Evolutionary conservation across 2,888 invertebrate species (phyloP), one percentile per base, ranked within the genome.

Genomic region (Drosophila hamatofila): DNA sequence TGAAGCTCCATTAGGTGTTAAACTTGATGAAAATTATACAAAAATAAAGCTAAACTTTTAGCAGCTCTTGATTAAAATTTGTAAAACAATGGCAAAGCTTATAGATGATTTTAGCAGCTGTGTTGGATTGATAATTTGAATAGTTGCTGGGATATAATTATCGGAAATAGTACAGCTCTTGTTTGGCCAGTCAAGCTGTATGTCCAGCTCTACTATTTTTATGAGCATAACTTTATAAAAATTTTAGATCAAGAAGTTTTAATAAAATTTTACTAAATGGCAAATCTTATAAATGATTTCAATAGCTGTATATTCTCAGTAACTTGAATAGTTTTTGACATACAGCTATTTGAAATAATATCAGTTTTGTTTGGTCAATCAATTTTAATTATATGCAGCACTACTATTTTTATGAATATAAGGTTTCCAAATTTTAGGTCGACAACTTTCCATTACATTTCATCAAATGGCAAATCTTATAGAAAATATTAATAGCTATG

Each of bases 1-100:
- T 54, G 21, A 23, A 42, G 35, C 58, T 18, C 16, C 58, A 58
- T 48, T 58, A 48, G 48, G 37, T 11, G 46, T 21, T 51, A 18
- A n/a, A 35, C 48, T 68, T 48, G 25, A 39, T 68, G n/a, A 27
- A 48, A 23, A 48, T 23, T 16, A 3, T n/a, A 27, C 16, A 8
- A 3, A 18, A 41, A 21, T 3, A 18, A 18, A 7, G 3, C 1
- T 18, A 30, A 14, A 18, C 14, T 27, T 52, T 35, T 21, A 52
- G 37, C 4, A 52, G 30, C 4, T 39, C 23, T 25, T 60, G 30
- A 9, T 4, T 51, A 12, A 33, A 18, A 41, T 54, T 33, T 23
- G 3, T n/a, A n/a, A 33, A 21, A 33, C 9, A 30, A 51, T 16
- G 21, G 30, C 51, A 33, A 51, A 21, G 3, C 14, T 21, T 33